A percentile compares a stretch with the other conserved stretches of the same genome.
phyloP scores from a whole-genome alignment of 2,888 invertebrate species.

The Lypha dubia region DNA sequence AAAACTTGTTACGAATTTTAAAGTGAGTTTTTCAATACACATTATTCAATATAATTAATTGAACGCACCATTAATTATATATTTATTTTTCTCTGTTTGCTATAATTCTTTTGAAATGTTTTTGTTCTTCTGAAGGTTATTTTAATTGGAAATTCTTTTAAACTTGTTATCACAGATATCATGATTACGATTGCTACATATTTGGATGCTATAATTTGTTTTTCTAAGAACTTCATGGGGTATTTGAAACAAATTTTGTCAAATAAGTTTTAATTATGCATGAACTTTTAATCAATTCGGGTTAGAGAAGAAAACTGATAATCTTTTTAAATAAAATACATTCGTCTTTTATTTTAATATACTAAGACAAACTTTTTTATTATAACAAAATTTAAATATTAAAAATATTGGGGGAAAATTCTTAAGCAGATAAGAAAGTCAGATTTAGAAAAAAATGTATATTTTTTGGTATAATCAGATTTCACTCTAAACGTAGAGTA shows the following conservation, averaged over 20 bases:
- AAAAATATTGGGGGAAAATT: not conserved
- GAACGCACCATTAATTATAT: not conserved
- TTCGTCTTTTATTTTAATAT: too few relatives aligned
- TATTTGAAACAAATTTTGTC: not conserved
- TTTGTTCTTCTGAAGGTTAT: not conserved
- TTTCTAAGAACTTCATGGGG: too few relatives aligned
- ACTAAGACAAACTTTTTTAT: too few relatives aligned
- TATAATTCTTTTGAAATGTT: not conserved
- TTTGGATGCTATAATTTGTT: not conserved
- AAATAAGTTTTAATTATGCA: not conserved
- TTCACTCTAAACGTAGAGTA: not conserved
- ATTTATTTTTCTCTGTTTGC: not conserved
- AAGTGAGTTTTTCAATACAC: not conserved
- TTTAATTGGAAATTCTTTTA: not conserved
- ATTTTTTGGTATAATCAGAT: not conserved
- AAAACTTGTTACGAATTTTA: slow-evolving; percentile 12
- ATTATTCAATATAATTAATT: not conserved
- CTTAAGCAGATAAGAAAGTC: not conserved
- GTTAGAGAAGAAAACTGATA: not conserved
- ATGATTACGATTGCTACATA: not conserved
- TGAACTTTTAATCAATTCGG: not conserved
- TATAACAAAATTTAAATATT: too few relatives aligned
- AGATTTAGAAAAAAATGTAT: not conserved
- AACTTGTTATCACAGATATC: not conserved
- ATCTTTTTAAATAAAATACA: not conserved